These are phyloP conservation scores for Elysia crispata DNA, from an alignment of 2,888 invertebrate species.

Conservation along the genomic window DNA sequence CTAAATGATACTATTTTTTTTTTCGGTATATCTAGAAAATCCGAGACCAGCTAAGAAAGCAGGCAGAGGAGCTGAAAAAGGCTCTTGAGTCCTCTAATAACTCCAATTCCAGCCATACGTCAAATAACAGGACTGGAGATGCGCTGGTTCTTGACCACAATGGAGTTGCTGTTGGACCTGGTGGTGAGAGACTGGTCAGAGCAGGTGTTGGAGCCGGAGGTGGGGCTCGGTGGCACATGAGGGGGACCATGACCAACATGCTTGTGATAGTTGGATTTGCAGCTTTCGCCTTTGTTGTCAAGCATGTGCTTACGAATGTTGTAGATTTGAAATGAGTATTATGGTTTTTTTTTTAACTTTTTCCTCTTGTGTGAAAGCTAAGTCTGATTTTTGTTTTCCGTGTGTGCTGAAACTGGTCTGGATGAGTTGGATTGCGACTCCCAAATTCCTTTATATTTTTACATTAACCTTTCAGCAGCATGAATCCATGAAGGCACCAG, in stretches of 20 bases:
- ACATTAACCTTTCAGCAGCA: no score
- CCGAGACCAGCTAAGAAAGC: constrained; percentile 78
- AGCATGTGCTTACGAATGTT: constrained; percentile 52
- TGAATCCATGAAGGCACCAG: no score
- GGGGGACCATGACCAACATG: constrained; percentile 52
- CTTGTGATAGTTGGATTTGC: constrained; percentile 51
- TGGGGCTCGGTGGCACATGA: constrained; percentile 43
- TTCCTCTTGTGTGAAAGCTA: no score
- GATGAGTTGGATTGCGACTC: no score
- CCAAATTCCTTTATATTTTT: no score
- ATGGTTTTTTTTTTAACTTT: no score
- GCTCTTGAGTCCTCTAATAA: constrained; percentile 59
- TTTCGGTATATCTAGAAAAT: constrained; percentile 75
- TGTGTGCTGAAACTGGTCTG: no score
- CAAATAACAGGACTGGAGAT: constrained; percentile 22
- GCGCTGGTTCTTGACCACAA: constrained; percentile 21
- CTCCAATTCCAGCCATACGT: constrained; percentile 3
- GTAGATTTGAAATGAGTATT: constrained; percentile 46
- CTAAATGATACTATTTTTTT: background rate
- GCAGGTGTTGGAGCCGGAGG: background rate
- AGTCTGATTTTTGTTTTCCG: no score
- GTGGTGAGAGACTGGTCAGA: background rate
- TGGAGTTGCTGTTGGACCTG: background rate
- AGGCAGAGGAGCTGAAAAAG: constrained; percentile 79
- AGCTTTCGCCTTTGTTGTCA: constrained; percentile 52